Base-by-base conservation (phyloP, 2,113 vertebrate species). In the Dermatemys mawii region DNA sequence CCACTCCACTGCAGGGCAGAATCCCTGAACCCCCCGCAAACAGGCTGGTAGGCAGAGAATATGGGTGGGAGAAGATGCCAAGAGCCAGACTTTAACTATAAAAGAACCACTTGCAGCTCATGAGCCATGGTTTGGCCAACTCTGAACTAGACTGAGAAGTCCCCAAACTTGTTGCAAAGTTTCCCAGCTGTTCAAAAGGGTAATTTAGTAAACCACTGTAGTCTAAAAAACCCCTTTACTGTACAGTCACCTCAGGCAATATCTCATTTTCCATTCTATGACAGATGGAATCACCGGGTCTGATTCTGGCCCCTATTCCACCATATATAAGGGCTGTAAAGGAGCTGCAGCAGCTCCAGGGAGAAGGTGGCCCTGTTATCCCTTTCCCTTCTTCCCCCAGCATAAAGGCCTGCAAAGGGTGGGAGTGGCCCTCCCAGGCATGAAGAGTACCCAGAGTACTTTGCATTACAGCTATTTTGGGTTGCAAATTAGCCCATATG, bases 341-440 rank as follows among this genome's bases (percentile, higher is more conserved):
- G 7, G 49, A 38, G n/a, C 0, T 3, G 2, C 51, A 0, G 1
- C 48, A 94, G 57, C 29, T 1, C 1, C 0, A 0, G 41, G 57
- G 46, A 67, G 12, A 90, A 60, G 53, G 89, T 6, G 2, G 48
- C 29, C 55, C 57, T 67, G 0, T 17, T 44, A 44, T 29, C 26
- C 13, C 29, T 0, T 63, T n/a, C 38, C 1, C 54, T 44, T 60
- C 54, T 81, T 70, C 44, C 79, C 57, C 44, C 4, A 46, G n/a
- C 27, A 9, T 50, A 81, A 92, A 53, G 16, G 10, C 21, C n/a
- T 63, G 29, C 16, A 32, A 63, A 63, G 60, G 60, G 6, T 35
- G 32, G n/a, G 60, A 63, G 60, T 19, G 32, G 32, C 14, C 16
- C 60, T 8, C 60, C 60, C 60, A 19, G 6, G 60, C 60, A n/a